A percentile compares a stretch with the other conserved stretches of the same genome.
phyloP scores from a whole-genome alignment of 2,888 invertebrate genomes.

The Drosophila helvetica region DNA sequence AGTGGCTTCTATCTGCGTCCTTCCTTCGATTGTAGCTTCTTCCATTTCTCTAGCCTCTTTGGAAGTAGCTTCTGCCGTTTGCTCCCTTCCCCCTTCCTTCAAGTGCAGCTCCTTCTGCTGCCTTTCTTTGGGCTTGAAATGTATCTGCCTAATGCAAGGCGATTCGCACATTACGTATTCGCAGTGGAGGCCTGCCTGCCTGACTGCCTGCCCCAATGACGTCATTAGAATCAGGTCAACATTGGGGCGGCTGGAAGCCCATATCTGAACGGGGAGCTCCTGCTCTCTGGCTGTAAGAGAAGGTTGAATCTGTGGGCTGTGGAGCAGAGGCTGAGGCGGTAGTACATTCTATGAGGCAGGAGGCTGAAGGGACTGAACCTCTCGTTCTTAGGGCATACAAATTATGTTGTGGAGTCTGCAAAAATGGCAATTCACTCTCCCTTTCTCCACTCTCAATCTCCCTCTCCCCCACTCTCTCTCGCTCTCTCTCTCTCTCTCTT shows the following conservation, averaged over 20 bases:
- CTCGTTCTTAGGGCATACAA: constrained; percentile 25
- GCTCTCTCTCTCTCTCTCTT: constrained; percentile 4
- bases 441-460: neutral
- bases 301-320: neutral
- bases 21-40: neutral
- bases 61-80: neutral
- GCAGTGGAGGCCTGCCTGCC: constrained; percentile 32
- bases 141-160: constrained; percentile 34
- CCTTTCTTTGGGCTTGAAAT: constrained; percentile 7
- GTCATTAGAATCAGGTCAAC: constrained; percentile 79
- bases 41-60: neutral
- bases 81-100: neutral
- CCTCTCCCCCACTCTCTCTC: constrained; percentile 1
- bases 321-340: neutral
- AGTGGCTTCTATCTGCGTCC: neutral
- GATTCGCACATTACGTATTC: constrained; percentile 49
- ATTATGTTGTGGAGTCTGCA: constrained; percentile 48
- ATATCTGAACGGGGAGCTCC: neutral
- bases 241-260: neutral
- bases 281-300: neutral
- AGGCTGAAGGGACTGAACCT: constrained; percentile 30
- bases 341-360: neutral
- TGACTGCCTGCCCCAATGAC: constrained; percentile 62
- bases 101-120: neutral
- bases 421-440: constrained; percentile 66